These are phyloP conservation scores for Anoplolepis gracilipes DNA, from an alignment of 1,140 invertebrate species.

Conservation along the genomic window DNA sequence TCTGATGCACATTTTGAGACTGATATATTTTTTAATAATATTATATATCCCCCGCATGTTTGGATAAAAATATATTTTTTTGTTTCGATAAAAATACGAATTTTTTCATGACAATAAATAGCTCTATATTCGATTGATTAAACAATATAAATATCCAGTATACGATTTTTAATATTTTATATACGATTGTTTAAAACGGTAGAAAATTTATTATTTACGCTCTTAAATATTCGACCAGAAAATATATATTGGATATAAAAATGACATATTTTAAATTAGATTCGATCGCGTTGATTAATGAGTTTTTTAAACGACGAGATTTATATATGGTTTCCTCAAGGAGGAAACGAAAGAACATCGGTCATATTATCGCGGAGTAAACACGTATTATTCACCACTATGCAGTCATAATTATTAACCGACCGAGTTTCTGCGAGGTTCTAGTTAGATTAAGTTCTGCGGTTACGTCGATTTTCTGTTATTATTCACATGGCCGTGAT, in stretches of 20 bases:
- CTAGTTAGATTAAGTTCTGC: constrained; percentile 35
- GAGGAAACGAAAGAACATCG: background rate
- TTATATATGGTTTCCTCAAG: background rate
- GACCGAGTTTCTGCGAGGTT: constrained; percentile 12
- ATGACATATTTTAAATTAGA: background rate
- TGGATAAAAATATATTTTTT: background rate
- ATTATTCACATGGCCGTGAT: constrained; percentile 12
- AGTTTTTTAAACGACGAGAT: background rate
- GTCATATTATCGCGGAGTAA: background rate
- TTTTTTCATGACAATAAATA: background rate
- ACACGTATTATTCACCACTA: background rate
- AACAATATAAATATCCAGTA: background rate
- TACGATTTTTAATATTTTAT: background rate
- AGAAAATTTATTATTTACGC: background rate
- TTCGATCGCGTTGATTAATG: background rate
- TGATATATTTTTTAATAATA: background rate
- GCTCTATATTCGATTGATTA: no score
- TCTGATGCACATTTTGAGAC: no score
- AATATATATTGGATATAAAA: background rate
- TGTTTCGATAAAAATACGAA: background rate
- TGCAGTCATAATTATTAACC: background rate
- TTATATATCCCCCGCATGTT: background rate
- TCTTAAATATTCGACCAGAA: background rate
- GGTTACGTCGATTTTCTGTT: constrained; percentile 41
- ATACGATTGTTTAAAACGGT: background rate